A percentile compares a stretch with the other conserved stretches of the same genome.
Evolutionary conservation across 2,888 invertebrate genomes (phyloP).

Genomic region (Caenorhabditis sp.): DNA sequence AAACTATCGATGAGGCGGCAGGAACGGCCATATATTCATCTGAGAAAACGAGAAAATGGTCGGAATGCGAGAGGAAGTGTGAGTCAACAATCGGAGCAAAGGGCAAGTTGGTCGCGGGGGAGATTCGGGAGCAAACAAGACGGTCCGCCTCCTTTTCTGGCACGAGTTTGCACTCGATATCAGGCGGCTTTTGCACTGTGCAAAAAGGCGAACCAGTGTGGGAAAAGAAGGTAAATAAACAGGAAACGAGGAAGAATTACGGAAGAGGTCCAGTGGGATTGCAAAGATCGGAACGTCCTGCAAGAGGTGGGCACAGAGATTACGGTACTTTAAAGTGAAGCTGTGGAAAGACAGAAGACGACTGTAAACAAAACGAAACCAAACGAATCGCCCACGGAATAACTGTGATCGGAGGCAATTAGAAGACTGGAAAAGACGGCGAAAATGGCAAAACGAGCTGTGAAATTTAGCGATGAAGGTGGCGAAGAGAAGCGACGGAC

Average conservation of each 20-base stretch:
- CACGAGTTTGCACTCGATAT: constrained; percentile 29
- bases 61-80: background rate
- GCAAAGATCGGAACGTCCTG: too few relatives aligned
- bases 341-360: too few relatives aligned
- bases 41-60: constrained; percentile 11
- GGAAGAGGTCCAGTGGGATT: too few relatives aligned
- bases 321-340: too few relatives aligned
- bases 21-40: constrained; percentile 60
- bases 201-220: too few relatives aligned
- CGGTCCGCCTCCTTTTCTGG: constrained; percentile 8
- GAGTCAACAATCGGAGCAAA: constrained; percentile 24
- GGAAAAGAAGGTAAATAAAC: too few relatives aligned
- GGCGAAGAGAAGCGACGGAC: constrained; percentile 6
- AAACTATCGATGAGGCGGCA: constrained; percentile 60
- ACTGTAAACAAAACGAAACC: background rate
- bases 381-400: constrained; percentile 9
- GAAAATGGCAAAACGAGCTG: background rate
- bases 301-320: too few relatives aligned
- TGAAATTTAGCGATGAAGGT: background rate
- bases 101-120: constrained; percentile 18
- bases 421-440: background rate
- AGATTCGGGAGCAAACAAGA: constrained; percentile 8
- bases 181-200: constrained; percentile 19
- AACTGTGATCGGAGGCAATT: constrained; percentile 25
- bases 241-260: background rate